Conservation (phyloP, 2,888 invertebrate genomes). For the Protophormia terraenovae region DNA sequence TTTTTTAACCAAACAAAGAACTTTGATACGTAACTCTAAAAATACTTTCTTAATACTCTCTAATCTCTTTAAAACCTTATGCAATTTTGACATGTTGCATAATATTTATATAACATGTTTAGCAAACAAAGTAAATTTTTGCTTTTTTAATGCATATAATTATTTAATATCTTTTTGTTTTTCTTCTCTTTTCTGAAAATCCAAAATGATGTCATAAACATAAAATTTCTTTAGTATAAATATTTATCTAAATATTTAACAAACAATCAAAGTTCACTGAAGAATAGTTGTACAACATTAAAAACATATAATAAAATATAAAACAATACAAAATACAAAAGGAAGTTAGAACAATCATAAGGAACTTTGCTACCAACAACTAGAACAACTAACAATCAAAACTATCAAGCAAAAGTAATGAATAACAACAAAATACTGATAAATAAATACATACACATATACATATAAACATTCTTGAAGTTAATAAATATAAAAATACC, state of each 20-base stretch:
- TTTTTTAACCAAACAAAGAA: too few species aligned
- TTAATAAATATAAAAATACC: not conserved
- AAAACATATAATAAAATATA: not conserved
- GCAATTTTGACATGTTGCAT: too few species aligned
- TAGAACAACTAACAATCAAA: conserved; percentile 35
- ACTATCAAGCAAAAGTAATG: conserved; percentile 44
- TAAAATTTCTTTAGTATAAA: conserved; percentile 16
- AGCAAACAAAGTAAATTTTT: too few species aligned
- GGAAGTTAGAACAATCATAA: not conserved
- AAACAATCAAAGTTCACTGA: conserved; percentile 51
- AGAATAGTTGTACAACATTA: conserved; percentile 16
- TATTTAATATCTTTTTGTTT: not conserved
- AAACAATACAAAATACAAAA: conserved; percentile 1
- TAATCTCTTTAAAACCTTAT: too few species aligned
- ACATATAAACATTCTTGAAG: not conserved
- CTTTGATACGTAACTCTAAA: too few species aligned
- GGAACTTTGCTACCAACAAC: not conserved
- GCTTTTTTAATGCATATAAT: too few species aligned
- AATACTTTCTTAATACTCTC: too few species aligned
- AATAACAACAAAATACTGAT: conserved; percentile 32
- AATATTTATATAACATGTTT: too few species aligned
- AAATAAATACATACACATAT: not conserved
- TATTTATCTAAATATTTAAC: conserved; percentile 48
- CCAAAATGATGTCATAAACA: not conserved
- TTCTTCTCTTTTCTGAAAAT: not conserved